phyloP scores from a whole-genome alignment of 2,113 vertebrate species.

The Scomber japonicus region DNA sequence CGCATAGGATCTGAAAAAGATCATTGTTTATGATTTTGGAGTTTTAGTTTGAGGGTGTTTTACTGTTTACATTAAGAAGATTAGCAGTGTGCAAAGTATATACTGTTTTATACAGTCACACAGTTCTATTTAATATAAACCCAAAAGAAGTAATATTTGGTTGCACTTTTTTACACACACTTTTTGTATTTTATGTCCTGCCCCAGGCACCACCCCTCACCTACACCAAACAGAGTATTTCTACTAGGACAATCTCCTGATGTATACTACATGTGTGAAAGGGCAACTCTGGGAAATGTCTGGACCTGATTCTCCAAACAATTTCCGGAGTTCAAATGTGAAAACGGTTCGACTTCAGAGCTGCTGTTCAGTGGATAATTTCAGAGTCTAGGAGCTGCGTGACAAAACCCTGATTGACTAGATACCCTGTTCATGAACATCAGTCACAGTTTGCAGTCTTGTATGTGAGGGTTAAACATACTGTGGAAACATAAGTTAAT shows the following conservation, averaged over 20 bases:
- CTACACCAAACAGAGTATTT: too few species aligned
- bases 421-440: background rate
- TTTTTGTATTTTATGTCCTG: background rate
- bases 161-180: background rate
- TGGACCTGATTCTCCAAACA: too few species aligned
- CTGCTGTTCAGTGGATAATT: background rate
- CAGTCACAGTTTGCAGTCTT: background rate
- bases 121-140: background rate
- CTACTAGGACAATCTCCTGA: too few species aligned
- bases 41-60: background rate
- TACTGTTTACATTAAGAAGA: background rate
- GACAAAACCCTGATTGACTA: background rate
- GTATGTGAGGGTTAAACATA: background rate
- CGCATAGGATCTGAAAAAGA: too few species aligned
- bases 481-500: background rate
- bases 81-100: background rate
- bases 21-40: too few species aligned
- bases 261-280: too few species aligned
- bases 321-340: too few species aligned
- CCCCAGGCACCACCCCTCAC: too few species aligned
- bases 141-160: background rate
- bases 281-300: too few species aligned
- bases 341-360: background rate
- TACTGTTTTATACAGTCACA: background rate
- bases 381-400: background rate